Evolutionary conservation across 1,140 invertebrate species (phyloP).

Genomic region (Drosophila parabipectinata): DNA sequence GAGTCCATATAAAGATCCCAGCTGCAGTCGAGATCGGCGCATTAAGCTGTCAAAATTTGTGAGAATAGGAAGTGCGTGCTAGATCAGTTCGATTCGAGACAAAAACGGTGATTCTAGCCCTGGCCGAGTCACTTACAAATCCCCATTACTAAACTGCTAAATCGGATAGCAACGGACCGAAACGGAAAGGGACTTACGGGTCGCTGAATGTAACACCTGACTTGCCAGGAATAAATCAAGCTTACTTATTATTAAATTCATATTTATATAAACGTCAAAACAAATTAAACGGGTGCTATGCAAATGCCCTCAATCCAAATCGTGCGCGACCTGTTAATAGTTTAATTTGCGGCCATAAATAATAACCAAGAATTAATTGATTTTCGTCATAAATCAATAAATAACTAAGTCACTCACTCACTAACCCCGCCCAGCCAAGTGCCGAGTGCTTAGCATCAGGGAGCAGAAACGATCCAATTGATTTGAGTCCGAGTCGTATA

Average conservation of each 20-base stretch:
- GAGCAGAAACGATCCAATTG: constrained; percentile 10
- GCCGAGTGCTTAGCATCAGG: background rate
- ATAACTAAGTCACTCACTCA: constrained; percentile 30
- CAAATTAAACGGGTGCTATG: constrained; percentile 43
- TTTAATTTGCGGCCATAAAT: constrained; percentile 56
- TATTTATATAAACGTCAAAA: constrained; percentile 26
- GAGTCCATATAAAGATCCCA: constrained; percentile 79
- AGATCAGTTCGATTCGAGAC: constrained; percentile 59
- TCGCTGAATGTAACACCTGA: background rate
- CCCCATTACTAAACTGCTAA: background rate
- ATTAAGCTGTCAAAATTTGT: constrained; percentile 81
- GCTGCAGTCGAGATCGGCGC: constrained; percentile 62
- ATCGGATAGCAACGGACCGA: constrained; percentile 6
- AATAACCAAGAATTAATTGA: constrained; percentile 56
- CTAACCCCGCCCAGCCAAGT: constrained; percentile 20
- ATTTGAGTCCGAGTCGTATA: constrained; percentile 14
- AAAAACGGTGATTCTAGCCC: constrained; percentile 34
- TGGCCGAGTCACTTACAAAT: background rate
- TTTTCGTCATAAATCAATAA: constrained; percentile 64
- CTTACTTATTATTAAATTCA: background rate
- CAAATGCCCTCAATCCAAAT: constrained; percentile 34
- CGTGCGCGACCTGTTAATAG: constrained; percentile 53
- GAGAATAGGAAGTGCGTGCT: constrained; percentile 81
- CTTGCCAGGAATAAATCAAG: constrained; percentile 4
- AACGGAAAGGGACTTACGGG: constrained; percentile 15